These are phyloP conservation scores for Hyperoplus lanceolatus DNA, from an alignment of 2,797 vertebrate species.

Conservation along the genomic window DNA sequence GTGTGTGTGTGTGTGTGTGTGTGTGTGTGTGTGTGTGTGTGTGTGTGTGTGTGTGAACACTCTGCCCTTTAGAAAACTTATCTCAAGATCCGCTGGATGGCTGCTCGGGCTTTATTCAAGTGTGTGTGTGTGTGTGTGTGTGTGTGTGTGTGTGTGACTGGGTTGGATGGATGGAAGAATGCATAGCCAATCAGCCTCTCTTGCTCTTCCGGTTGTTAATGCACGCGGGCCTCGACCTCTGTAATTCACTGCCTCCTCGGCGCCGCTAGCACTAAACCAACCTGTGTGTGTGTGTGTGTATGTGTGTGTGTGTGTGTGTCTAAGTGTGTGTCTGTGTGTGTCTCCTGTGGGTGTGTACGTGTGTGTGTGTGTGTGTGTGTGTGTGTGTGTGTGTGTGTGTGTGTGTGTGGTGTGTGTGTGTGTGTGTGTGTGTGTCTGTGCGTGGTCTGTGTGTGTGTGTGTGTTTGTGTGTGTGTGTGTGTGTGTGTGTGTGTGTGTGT, in stretches of 20 bases:
- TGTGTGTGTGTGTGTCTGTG: background rate
- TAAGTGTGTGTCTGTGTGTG: too few relatives aligned
- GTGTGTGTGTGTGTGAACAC: background rate
- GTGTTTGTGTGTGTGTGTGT: constrained; percentile 17
- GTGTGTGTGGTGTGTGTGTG: constrained; percentile 6
- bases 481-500: background rate
- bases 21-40: too few relatives aligned
- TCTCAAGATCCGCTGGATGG: constrained; percentile 64
- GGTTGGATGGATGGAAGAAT: constrained; percentile 57
- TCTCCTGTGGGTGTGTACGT: too few relatives aligned
- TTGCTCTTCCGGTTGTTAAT: constrained; percentile 33
- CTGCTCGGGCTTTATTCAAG: constrained; percentile 40
- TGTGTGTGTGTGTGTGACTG: constrained; percentile 24
- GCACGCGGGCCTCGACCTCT: constrained; percentile 59
- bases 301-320: too few relatives aligned
- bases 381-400: constrained; percentile 21
- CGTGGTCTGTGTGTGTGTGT: background rate
- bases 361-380: too few relatives aligned
- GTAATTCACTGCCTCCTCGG: constrained; percentile 72
- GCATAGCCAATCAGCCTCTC: constrained; percentile 60
- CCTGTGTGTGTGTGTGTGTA: too few relatives aligned
- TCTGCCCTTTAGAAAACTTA: constrained; percentile 67
- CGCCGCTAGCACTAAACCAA: constrained; percentile 24
- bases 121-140: constrained; percentile 31
- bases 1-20: too few relatives aligned